A percentile compares a stretch with the other conserved stretches of the same genome.
Conservation (phyloP, 2,797 vertebrate species). For the Sebastolobus alascanus region DNA sequence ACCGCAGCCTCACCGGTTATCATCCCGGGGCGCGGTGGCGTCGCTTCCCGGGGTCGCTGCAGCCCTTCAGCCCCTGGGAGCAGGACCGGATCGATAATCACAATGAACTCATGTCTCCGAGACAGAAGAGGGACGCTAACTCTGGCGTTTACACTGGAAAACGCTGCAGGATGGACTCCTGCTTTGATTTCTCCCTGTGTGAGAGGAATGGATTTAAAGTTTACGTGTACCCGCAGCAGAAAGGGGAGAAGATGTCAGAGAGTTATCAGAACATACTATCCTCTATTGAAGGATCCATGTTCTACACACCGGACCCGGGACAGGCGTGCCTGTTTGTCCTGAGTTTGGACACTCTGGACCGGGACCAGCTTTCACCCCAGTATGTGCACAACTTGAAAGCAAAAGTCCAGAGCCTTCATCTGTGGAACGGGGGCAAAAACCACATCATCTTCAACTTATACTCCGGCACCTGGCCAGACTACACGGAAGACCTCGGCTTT, state of each 20-base stretch:
- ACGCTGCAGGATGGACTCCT: conserved; percentile 97
- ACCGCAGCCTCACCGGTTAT: conserved; percentile 83
- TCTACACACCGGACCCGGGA: conserved; percentile 94
- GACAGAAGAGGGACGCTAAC: conserved; percentile 90
- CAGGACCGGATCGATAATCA: conserved; percentile 83
- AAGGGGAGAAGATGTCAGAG: conserved; percentile 98
- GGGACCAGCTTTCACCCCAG: conserved; percentile 97
- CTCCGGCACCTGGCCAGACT: conserved; percentile 99
- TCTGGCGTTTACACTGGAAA: conserved; percentile 89
- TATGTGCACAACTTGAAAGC: conserved; percentile 96
- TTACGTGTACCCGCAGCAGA: conserved; percentile 96
- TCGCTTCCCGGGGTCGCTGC: conserved; percentile 87
- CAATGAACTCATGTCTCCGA: conserved; percentile 85
- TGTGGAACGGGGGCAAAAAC: conserved; percentile 98
- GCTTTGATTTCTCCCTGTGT: conserved; percentile 95
- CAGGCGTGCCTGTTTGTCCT: conserved; percentile 97
- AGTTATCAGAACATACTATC: conserved; percentile 98
- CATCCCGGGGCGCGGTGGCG: conserved; percentile 89
- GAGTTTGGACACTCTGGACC: conserved; percentile 96
- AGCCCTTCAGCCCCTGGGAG: conserved; percentile 88
- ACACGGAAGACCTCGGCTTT: conserved; percentile 97
- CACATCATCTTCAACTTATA: conserved; percentile 99
- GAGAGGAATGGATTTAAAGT: conserved; percentile 95
- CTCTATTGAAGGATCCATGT: conserved; percentile 94
- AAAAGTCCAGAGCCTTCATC: conserved; percentile 94